These are phyloP conservation scores for rat (Rattus norvegicus) DNA, from an alignment of 2,113 vertebrate genomes.

Conservation along the genomic window GRCr8 NC_086019.1:10727001-10727500, in stretches of 20 bases:
- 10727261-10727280: slow-evolving; percentile 29
- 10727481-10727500: slow-evolving; percentile 11
- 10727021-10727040: slow-evolving; percentile 10
- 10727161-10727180: background rate
- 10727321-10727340: background rate
- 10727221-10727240: slow-evolving; percentile 17
- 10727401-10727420: slow-evolving; percentile 14
- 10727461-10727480: background rate
- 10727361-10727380: background rate
- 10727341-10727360: background rate
- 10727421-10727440: background rate
- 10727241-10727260: slow-evolving; percentile 1
- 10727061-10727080: background rate
- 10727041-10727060: background rate
- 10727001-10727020: background rate
- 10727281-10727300: background rate
- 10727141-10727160: no score
- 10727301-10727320: slow-evolving; percentile 36
- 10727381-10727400: background rate
- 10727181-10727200: background rate
- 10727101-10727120: background rate
- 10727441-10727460: slow-evolving; percentile 15
- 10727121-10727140: background rate
- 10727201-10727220: slow-evolving; percentile 5
- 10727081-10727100: slow-evolving; percentile 11